Evolutionary conservation across 2,113 vertebrate genomes (phyloP).

Genomic region (Ibidorhyncha struthersii): DNA sequence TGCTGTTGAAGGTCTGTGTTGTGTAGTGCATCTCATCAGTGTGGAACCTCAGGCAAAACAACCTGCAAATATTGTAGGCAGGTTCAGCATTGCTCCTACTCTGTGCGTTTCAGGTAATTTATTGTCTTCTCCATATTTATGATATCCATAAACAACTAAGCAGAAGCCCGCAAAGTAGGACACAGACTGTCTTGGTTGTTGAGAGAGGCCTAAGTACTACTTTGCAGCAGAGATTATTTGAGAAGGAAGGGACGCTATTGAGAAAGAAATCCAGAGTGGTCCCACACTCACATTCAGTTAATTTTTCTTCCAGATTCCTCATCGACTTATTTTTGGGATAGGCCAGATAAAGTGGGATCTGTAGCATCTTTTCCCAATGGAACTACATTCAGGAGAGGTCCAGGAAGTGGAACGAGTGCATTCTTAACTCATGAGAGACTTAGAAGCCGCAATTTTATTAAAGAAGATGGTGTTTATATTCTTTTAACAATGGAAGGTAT

Average conservation of each 20-base stretch:
- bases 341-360: constrained; percentile 81
- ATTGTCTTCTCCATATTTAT: not conserved
- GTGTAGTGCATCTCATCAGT: not conserved
- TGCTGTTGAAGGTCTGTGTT: not conserved
- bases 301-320: not conserved
- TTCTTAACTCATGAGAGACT: constrained; percentile 83
- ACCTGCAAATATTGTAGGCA: not conserved
- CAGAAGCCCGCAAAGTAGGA: not conserved
- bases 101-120: not conserved
- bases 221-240: not conserved
- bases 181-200: not conserved
- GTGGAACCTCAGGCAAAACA: not conserved
- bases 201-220: not conserved
- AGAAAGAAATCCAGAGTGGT: not conserved
- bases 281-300: not conserved
- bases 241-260: not conserved
- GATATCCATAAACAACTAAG: not conserved
- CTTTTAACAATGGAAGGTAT: constrained; percentile 86
- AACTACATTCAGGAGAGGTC: constrained; percentile 75
- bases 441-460: constrained; percentile 83
- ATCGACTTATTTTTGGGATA: constrained; percentile 78
- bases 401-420: constrained; percentile 67
- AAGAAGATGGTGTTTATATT: constrained; percentile 81
- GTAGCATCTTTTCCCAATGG: constrained; percentile 75
- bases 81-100: not conserved